Conservation (phyloP, 2,797 vertebrate genomes). For the Simalia tracyae region DNA sequence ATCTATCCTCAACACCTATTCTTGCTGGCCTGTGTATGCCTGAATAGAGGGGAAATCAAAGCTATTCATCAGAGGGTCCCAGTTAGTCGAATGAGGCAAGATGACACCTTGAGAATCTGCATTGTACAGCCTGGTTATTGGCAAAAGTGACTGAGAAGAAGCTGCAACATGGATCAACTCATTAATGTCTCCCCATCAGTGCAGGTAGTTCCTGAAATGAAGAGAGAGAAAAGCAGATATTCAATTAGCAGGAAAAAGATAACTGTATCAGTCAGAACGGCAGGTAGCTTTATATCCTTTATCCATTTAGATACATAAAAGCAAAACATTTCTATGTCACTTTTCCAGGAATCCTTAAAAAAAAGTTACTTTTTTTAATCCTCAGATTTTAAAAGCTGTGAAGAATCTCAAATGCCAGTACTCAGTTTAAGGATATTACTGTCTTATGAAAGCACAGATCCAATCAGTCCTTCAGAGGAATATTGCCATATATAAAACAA, state of each 20-base stretch:
- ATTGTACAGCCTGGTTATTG: not conserved
- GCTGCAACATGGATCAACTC: not conserved
- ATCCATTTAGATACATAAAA: not conserved
- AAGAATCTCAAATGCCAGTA: slow-evolving; percentile 14
- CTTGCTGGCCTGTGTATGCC: not conserved
- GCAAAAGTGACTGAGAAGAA: not conserved
- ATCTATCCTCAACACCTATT: not conserved
- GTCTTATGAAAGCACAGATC: slow-evolving; percentile 23
- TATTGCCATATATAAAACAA: slow-evolving; percentile 1
- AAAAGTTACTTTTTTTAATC: slow-evolving; percentile 27
- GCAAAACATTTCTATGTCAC: not conserved
- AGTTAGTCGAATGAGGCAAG: not conserved
- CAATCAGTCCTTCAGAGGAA: slow-evolving; percentile 14
- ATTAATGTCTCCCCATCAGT: not conserved
- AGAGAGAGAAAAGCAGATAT: not conserved
- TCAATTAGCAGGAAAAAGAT: not conserved
- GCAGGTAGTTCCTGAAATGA: not conserved
- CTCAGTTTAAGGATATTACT: slow-evolving; percentile 15
- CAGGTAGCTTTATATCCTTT: not conserved
- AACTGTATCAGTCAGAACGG: not conserved
- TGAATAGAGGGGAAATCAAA: not conserved
- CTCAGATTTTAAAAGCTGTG: not conserved
- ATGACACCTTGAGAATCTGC: not conserved
- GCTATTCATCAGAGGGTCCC: not conserved
- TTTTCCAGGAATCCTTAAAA: not conserved